These are phyloP conservation scores for Channa striata DNA, from an alignment of 2,797 vertebrate species.

Conservation along the genomic window DNA sequence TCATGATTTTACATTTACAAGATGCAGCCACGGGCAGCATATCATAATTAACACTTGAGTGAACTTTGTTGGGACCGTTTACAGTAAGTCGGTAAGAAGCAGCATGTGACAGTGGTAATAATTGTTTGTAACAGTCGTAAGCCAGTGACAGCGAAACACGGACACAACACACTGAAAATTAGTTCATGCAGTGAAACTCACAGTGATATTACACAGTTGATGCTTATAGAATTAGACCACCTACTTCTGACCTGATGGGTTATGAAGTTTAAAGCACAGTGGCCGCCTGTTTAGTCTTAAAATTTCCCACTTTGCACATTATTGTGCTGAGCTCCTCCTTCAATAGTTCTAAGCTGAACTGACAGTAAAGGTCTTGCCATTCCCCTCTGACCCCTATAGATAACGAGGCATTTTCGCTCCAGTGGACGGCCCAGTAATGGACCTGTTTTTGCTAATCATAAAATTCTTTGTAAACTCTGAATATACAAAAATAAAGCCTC, in stretches of 20 bases:
- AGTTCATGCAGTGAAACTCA: not conserved
- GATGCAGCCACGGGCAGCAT: not conserved
- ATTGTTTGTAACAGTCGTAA: not conserved
- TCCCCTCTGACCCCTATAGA: conserved; percentile 36
- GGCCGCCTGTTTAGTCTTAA: not conserved
- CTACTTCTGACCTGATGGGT: conserved; percentile 17
- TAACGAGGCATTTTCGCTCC: conserved; percentile 40
- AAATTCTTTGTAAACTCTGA: conserved; percentile 11
- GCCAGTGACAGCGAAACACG: not conserved
- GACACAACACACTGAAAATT: too few species aligned
- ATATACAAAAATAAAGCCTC: conserved; percentile 3
- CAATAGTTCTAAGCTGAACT: conserved; percentile 27
- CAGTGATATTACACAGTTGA: not conserved
- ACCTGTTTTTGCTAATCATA: not conserved
- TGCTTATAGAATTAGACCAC: not conserved
- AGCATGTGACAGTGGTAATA: not conserved
- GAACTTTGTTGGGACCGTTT: not conserved
- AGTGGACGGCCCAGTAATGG: not conserved
- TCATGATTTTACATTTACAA: too few species aligned
- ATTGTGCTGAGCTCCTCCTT: not conserved
- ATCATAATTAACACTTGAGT: not conserved
- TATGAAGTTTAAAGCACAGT: conserved; percentile 7
- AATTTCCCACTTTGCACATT: not conserved
- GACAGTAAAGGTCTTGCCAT: conserved; percentile 33
- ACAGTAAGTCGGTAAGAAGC: too few species aligned